A percentile compares a stretch with the other conserved stretches of the same genome.
Evolutionary conservation across 2,113 vertebrate genomes (phyloP).

Genomic region (Hiodon alosoides): DNA sequence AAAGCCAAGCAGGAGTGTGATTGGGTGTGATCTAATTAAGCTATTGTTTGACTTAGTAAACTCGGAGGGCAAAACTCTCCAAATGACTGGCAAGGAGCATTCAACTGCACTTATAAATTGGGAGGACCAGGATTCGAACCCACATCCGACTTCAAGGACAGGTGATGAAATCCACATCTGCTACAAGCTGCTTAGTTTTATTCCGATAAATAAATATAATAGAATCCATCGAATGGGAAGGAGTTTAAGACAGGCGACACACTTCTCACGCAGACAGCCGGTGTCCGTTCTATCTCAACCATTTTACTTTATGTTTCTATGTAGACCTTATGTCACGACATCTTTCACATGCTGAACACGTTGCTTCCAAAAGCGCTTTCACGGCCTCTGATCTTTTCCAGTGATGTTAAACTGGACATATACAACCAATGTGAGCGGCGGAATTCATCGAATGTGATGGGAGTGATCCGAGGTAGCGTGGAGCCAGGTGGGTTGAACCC

Average conservation of each 20-base stretch:
- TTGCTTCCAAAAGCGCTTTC: too few relatives aligned
- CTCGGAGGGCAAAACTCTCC: slow-evolving; percentile 54
- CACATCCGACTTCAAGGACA: slow-evolving; percentile 45
- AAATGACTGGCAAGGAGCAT: slow-evolving; percentile 61
- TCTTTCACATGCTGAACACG: too few relatives aligned
- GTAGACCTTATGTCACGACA: not conserved
- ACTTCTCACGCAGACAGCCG: too few relatives aligned
- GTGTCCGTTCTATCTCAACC: too few relatives aligned
- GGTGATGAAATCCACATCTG: slow-evolving; percentile 36
- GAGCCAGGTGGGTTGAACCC: slow-evolving; percentile 71
- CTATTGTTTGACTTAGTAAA: slow-evolving; percentile 48
- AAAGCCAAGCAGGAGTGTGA: not conserved
- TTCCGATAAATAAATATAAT: too few relatives aligned
- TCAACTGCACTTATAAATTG: slow-evolving; percentile 69
- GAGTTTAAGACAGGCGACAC: too few relatives aligned
- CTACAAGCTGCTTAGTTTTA: too few relatives aligned
- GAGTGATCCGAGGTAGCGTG: slow-evolving; percentile 75
- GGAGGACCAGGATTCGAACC: slow-evolving; percentile 71
- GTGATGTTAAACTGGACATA: slow-evolving; percentile 71
- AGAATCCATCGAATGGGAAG: too few relatives aligned
- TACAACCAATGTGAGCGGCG: slow-evolving; percentile 56
- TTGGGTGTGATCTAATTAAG: not conserved
- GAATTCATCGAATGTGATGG: slow-evolving; percentile 78
- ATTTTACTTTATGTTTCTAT: too few relatives aligned
- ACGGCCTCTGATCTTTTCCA: slow-evolving; percentile 32